These are phyloP conservation scores for Anthoptus insignis DNA, from an alignment of 2,888 invertebrate species.

Conservation along the genomic window DNA sequence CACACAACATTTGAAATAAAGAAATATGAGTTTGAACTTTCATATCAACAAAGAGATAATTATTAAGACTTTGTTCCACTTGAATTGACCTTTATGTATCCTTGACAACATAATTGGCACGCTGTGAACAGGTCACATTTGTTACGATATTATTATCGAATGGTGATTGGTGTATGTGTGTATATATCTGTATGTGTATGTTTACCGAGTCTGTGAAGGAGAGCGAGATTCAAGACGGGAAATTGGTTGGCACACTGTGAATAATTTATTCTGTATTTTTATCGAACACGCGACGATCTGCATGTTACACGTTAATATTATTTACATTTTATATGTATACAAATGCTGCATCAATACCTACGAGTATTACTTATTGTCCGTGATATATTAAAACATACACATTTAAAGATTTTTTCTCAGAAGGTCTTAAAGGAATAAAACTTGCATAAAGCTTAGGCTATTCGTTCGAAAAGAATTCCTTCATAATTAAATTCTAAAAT, in stretches of 20 bases:
- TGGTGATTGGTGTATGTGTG: background rate
- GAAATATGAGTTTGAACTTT: background rate
- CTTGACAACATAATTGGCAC: constrained; percentile 6
- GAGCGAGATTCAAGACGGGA: constrained; percentile 14
- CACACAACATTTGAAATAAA: too few relatives aligned
- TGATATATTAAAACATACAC: too few relatives aligned
- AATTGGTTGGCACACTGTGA: background rate
- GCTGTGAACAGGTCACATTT: constrained; percentile 7
- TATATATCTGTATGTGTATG: constrained; percentile 14
- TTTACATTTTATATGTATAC: too few relatives aligned
- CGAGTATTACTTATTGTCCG: too few relatives aligned
- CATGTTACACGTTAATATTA: too few relatives aligned
- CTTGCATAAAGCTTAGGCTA: too few relatives aligned
- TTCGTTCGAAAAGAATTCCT: too few relatives aligned
- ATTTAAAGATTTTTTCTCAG: too few relatives aligned
- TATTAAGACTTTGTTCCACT: background rate
- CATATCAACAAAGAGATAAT: background rate
- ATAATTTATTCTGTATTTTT: background rate
- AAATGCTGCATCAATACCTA: too few relatives aligned
- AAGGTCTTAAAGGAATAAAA: too few relatives aligned
- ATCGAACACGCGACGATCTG: background rate
- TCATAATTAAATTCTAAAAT: too few relatives aligned
- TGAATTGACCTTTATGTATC: background rate
- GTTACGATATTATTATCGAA: constrained; percentile 7
- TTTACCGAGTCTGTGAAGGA: constrained; percentile 25